A percentile compares a stretch with the other conserved stretches of the same genome.
Evolutionary conservation across 2,888 invertebrate genomes (phyloP).

Genomic region (Callyntrura sp.): DNA sequence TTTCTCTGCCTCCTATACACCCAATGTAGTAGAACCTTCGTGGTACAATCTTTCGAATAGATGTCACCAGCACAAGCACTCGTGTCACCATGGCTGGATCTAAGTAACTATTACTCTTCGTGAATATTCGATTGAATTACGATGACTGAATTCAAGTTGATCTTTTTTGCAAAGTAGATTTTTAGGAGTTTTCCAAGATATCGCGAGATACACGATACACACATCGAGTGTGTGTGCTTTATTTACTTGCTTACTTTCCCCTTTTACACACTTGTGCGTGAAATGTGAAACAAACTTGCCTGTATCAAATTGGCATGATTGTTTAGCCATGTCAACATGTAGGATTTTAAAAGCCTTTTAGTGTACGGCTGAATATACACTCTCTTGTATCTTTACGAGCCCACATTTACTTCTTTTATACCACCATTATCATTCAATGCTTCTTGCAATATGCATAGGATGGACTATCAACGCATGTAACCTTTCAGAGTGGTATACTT

Average conservation of each 20-base stretch:
- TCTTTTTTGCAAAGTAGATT: slow-evolving; percentile 37
- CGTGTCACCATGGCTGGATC: background rate
- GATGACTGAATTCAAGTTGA: background rate
- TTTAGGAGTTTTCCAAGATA: background rate
- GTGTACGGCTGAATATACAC: too few relatives aligned
- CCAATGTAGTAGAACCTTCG: too few relatives aligned
- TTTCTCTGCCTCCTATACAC: background rate
- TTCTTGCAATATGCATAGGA: too few relatives aligned
- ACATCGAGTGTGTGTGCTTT: background rate
- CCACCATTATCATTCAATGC: too few relatives aligned
- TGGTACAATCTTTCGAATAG: too few relatives aligned
- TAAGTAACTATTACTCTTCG: background rate
- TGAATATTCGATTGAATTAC: background rate
- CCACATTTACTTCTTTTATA: too few relatives aligned
- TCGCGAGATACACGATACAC: background rate
- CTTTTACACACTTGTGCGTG: background rate
- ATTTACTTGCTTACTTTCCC: background rate
- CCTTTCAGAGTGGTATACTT: too few relatives aligned
- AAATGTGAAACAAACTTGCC: background rate
- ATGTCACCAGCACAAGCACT: too few relatives aligned
- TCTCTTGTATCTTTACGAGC: too few relatives aligned
- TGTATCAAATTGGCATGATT: slow-evolving; percentile 39
- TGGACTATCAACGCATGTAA: too few relatives aligned
- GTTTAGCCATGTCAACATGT: slow-evolving; percentile 8
- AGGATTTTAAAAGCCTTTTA: background rate